phyloP scores from a whole-genome alignment of 2,888 invertebrate species.

The Desoria tigrina region DNA sequence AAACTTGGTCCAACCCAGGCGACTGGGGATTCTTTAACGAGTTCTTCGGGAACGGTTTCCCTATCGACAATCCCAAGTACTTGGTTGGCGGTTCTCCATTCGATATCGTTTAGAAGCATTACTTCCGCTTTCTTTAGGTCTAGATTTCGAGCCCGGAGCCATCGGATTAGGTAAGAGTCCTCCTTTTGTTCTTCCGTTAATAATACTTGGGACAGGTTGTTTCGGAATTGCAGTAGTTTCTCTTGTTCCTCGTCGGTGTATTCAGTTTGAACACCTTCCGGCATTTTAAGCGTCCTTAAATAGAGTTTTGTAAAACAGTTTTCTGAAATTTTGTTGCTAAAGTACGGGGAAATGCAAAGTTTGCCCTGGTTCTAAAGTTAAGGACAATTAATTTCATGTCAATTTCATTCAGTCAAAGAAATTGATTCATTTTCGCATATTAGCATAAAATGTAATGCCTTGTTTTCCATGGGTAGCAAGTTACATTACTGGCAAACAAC shows the following conservation, averaged over 20 bases:
- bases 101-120: conserved; percentile 35
- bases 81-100: conserved; percentile 35
- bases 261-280: too few species aligned
- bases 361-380: too few species aligned
- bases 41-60: conserved; percentile 27
- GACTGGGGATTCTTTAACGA: conserved; percentile 14
- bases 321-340: too few species aligned
- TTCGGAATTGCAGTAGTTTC: conserved; percentile 8
- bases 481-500: too few species aligned
- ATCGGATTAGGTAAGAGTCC: conserved; percentile 41
- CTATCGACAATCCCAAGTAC: conserved; percentile 26
- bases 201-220: background rate
- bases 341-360: too few species aligned
- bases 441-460: too few species aligned
- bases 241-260: background rate
- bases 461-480: too few species aligned
- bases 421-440: too few species aligned
- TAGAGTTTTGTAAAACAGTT: too few species aligned
- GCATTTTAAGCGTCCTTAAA: too few species aligned
- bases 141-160: conserved; percentile 44
- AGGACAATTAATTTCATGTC: too few species aligned
- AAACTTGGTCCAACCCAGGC: conserved; percentile 21
- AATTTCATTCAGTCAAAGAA: too few species aligned
- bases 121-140: conserved; percentile 39
- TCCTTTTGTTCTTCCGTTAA: conserved; percentile 8